These are phyloP conservation scores for Cyprinodon diabolis DNA, from an alignment of 2,797 vertebrate species.

Conservation along the genomic window DNA sequence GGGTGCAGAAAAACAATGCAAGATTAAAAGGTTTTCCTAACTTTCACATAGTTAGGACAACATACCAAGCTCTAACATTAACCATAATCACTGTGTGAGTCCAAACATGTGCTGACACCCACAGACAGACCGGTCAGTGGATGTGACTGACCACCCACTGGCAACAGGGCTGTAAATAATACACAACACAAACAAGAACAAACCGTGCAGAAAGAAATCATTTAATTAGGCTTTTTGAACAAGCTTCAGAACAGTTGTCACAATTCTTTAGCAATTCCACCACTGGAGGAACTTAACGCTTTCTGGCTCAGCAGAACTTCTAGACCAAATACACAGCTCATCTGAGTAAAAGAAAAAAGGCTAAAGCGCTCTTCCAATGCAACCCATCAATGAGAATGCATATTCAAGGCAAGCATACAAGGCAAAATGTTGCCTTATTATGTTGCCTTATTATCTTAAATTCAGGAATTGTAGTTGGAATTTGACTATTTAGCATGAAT, in stretches of 20 bases:
- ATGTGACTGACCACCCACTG: not conserved
- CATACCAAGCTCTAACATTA: not conserved
- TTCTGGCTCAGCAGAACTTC: not conserved
- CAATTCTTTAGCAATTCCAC: not conserved
- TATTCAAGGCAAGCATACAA: not conserved
- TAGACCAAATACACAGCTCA: not conserved
- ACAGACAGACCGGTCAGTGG: not conserved
- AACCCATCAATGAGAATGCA: not conserved
- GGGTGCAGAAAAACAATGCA: not conserved
- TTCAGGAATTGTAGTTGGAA: not conserved
- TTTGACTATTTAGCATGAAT: not conserved
- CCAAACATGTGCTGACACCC: not conserved
- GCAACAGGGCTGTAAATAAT: not conserved
- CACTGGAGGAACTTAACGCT: not conserved
- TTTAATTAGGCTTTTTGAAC: not conserved
- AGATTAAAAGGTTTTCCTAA: not conserved
- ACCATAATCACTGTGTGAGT: constrained; percentile 1
- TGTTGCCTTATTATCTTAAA: not conserved
- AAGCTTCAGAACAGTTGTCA: not conserved
- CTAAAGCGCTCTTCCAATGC: not conserved
- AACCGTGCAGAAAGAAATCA: not conserved
- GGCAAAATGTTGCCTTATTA: not conserved
- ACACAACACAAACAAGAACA: not conserved
- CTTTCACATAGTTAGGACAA: not conserved
- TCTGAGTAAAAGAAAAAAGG: not conserved